Conservation (phyloP, 2,797 vertebrate species). For the Peromyscus aztecus region DNA sequence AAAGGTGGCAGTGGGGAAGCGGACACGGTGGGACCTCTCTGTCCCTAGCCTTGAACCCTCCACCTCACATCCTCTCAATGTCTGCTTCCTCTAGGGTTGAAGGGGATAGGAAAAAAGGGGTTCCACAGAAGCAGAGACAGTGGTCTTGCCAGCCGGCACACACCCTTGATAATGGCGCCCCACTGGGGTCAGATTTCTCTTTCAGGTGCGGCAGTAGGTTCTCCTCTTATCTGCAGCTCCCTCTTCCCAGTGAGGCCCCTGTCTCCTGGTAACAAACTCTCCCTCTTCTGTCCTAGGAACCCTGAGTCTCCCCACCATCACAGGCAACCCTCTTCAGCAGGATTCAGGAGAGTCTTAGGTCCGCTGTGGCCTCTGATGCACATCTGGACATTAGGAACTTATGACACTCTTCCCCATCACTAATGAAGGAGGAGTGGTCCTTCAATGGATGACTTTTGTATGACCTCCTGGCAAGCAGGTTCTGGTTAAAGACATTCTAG, state of each 20-base stretch:
- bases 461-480: slow-evolving; percentile 9
- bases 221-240: neutral
- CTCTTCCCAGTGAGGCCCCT: neutral
- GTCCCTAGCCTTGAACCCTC: neutral
- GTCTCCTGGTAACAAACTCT: neutral
- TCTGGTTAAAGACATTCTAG: neutral
- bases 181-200: neutral
- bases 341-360: neutral
- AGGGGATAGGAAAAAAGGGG: neutral
- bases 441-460: neutral
- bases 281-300: neutral
- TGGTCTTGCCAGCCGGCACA: neutral
- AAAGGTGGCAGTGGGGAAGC: neutral
- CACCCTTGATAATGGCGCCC: neutral
- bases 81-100: neutral
- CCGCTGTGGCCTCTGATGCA: neutral
- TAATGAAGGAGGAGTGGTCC: neutral
- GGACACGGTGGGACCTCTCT: neutral
- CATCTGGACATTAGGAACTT: neutral
- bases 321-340: neutral
- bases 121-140: neutral
- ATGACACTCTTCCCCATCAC: neutral
- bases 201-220: neutral
- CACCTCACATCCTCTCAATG: neutral
- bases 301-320: neutral